Evolutionary conservation across 2,797 vertebrate genomes (phyloP), one percentile per base, ranked within the genome.

Genomic region (Periophthalmus magnuspinnatus): DNA sequence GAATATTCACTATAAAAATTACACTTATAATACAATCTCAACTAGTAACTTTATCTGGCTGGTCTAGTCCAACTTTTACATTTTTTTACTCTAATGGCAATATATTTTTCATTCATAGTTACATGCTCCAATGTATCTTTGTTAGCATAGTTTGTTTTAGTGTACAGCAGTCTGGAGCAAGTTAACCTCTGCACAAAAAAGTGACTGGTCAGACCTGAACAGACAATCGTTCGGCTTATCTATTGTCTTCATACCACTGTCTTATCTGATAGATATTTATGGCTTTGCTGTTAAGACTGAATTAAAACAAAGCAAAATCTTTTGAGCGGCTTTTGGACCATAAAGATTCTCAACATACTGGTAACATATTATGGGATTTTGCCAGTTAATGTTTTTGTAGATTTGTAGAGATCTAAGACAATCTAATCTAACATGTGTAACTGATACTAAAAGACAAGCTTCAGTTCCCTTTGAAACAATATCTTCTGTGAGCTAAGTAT

Each of bases 181-280:
- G 16, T 52, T 52, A 52, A n/a, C 19, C n/a, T 56, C 11, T 55
- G 55, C 13, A 14, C 1, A 57, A 83, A 57, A 83, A 65, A 21
- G 77, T 69, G 78, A 86, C 86, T 65, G 78, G 83, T 77, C 81
- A 36, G 50, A 87, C 85, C 79, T 83, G 86, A 90, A 85, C 69
- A 74, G 17, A 79, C 73, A 58, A 75, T 89, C 67, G 52, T 33
- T 71, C 57, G 71, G 77, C 72, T 81, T 88, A 83, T 89, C 86
- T 86, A 38, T 3, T 82, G 70, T 76, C 76, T 74, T 79, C 73
- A 88, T 82, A 87, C 89, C 84, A 87, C 1, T 7, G 60, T 62
- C 78, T 86, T 91, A 87, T 90, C 90, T 88, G 64, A 81, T 82
- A 76, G 70, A 91, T 88, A 91, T 93, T 92, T 91, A 92, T 86